Percentiles rank a stretch among this genome's conserved stretches.
Evolutionary conservation across 37 sponge, comb jelly and placozoan species (phyloP).

Genomic region (Halichondria panicea): DNA sequence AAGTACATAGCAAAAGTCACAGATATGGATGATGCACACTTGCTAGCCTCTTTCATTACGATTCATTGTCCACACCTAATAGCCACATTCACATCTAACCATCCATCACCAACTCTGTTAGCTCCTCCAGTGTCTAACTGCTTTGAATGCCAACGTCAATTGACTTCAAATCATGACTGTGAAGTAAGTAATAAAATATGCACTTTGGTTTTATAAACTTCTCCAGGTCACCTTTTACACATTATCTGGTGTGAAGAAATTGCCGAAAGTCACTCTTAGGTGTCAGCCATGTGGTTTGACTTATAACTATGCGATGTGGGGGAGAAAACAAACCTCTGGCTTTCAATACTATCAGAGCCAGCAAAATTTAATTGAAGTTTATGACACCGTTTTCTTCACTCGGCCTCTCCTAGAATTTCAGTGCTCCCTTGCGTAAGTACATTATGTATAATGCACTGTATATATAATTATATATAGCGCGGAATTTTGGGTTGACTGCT

Average conservation of each 20-base stretch:
- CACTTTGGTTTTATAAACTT: too few relatives aligned
- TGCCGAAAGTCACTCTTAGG: background rate
- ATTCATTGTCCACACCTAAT: background rate
- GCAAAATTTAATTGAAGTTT: background rate
- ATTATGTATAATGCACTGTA: too few relatives aligned
- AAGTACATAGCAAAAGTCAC: background rate
- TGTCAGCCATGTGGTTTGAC: background rate
- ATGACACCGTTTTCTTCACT: constrained; percentile 5
- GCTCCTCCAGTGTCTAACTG: background rate
- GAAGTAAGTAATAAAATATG: background rate
- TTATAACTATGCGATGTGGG: constrained; percentile 10
- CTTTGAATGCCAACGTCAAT: background rate
- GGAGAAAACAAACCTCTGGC: background rate
- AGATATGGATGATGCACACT: background rate
- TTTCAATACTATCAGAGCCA: background rate
- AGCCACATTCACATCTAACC: background rate
- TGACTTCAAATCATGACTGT: background rate
- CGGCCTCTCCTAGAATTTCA: constrained; percentile 1
- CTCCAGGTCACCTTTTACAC: constrained; percentile 1
- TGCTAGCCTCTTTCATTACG: background rate
- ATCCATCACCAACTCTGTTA: background rate
- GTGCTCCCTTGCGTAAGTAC: constrained; percentile 24
- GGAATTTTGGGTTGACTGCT: too few relatives aligned
- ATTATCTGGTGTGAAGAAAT: background rate
- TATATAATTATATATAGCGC: too few relatives aligned